A percentile compares a stretch with the other conserved stretches of the same genome.
phyloP scores from a whole-genome alignment of 2,113 vertebrate genomes.

The Rhinoderma darwinii region DNA sequence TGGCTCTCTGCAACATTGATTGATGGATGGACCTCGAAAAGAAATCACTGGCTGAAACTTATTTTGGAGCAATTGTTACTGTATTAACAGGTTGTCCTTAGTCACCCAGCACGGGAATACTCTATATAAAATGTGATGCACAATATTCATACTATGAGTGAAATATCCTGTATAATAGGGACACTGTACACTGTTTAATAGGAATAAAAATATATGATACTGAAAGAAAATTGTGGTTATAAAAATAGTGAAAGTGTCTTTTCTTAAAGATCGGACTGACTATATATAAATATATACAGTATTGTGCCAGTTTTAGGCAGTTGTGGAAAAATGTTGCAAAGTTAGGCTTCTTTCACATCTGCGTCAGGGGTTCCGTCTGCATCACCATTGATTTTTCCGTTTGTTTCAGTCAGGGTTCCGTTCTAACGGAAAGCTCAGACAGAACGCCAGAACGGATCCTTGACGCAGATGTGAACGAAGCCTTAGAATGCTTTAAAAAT shows the following conservation, averaged over 20 bases:
- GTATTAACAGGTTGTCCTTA: constrained; percentile 2
- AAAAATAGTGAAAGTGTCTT: background rate
- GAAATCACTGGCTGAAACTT: background rate
- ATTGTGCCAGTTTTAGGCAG: too few species aligned
- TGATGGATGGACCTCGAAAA: background rate
- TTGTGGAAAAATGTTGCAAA: too few species aligned
- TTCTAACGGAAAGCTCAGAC: too few species aligned
- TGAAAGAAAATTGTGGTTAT: background rate
- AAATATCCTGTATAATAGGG: background rate
- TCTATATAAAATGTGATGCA: background rate
- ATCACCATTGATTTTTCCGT: too few species aligned
- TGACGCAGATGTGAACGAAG: too few species aligned
- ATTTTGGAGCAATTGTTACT: background rate
- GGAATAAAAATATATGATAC: background rate
- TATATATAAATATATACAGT: background rate
- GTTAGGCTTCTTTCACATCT: too few species aligned
- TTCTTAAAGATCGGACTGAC: background rate
- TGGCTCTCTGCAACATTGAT: constrained; percentile 27
- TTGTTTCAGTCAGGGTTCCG: too few species aligned
- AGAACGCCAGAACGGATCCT: too few species aligned
- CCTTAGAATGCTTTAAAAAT: too few species aligned
- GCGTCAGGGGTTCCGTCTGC: too few species aligned
- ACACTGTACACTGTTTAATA: too few species aligned
- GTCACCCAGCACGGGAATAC: background rate
- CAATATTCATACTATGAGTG: background rate